These are phyloP conservation scores for Blera fallax DNA, from an alignment of 2,888 invertebrate genomes.

Conservation along the genomic window DNA sequence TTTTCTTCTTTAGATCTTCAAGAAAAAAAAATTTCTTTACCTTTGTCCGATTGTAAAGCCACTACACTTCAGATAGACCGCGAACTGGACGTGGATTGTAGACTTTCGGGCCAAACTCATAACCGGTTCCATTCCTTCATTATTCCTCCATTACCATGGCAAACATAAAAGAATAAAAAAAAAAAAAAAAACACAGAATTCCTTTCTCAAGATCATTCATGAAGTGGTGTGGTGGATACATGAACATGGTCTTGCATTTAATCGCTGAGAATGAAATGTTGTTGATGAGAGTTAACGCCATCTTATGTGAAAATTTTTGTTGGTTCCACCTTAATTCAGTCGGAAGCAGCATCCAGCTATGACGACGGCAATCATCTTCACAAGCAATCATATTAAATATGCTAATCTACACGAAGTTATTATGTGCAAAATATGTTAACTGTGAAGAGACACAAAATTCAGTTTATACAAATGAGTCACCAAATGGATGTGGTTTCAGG, in stretches of 20 bases:
- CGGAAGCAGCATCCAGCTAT: conserved; percentile 22
- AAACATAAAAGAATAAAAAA: conserved; percentile 46
- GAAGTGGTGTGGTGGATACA: conserved; percentile 30
- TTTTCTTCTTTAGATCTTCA: background rate
- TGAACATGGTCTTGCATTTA: conserved; percentile 45
- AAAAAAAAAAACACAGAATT: conserved; percentile 48
- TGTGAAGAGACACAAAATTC: conserved; percentile 29
- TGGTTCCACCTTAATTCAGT: conserved; percentile 18
- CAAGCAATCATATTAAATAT: conserved; percentile 52
- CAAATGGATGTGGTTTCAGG: background rate
- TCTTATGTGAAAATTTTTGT: conserved; percentile 52
- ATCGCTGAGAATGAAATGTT: conserved; percentile 16
- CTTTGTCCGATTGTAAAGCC: conserved; percentile 62
- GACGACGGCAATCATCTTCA: background rate
- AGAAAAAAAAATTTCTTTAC: conserved; percentile 56
- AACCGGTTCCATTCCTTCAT: conserved; percentile 70
- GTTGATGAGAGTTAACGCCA: conserved; percentile 61
- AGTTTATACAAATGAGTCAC: conserved; percentile 33
- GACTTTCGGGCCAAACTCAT: conserved; percentile 58
- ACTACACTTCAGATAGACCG: conserved; percentile 68
- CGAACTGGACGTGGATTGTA: conserved; percentile 44
- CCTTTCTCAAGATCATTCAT: conserved; percentile 73
- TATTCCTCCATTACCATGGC: conserved; percentile 70
- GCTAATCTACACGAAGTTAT: conserved; percentile 56
- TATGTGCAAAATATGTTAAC: conserved; percentile 60